A percentile compares a stretch with the other conserved stretches of the same genome.
These are phyloP conservation scores for Tychaedon coryphoeus DNA, from an alignment of 2,113 vertebrate genomes.

Conservation along the genomic window DNA sequence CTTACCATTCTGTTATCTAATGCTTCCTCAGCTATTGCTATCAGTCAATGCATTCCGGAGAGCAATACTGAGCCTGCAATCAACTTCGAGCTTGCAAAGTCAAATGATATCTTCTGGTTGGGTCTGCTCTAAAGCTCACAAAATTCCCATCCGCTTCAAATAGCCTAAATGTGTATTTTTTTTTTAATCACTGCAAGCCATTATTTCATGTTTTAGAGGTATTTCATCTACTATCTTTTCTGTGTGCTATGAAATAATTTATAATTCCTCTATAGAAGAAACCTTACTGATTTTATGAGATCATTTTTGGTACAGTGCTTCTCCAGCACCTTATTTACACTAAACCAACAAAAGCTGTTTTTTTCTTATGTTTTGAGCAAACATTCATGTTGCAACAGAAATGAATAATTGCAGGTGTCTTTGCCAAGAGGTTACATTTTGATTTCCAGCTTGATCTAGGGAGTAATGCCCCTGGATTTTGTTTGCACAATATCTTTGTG, in stretches of 20 bases:
- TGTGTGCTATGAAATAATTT: not conserved
- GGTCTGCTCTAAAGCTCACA: not conserved
- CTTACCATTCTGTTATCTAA: constrained; percentile 30
- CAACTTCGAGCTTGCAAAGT: not conserved
- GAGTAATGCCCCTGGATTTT: not conserved
- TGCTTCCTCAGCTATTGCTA: not conserved
- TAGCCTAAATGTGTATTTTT: not conserved
- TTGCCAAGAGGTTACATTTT: not conserved
- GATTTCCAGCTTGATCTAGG: not conserved
- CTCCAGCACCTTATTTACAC: not conserved
- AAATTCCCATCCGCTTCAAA: not conserved
- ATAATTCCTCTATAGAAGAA: not conserved
- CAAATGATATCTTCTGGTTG: not conserved
- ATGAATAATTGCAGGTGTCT: not conserved
- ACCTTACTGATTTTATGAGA: not conserved
- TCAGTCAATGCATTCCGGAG: not conserved
- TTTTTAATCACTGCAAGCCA: not conserved
- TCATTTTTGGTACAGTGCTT: not conserved
- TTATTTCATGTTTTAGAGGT: not conserved
- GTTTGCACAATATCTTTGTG: not conserved
- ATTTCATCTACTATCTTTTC: not conserved
- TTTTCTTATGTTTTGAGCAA: not conserved
- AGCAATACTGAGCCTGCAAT: not conserved
- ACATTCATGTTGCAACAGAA: not conserved
- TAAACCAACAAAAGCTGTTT: not conserved